Evolutionary conservation across 1,140 invertebrate genomes (phyloP), one percentile per base, ranked within the genome.

Genomic region (Melipona quadrifasciata): DNA sequence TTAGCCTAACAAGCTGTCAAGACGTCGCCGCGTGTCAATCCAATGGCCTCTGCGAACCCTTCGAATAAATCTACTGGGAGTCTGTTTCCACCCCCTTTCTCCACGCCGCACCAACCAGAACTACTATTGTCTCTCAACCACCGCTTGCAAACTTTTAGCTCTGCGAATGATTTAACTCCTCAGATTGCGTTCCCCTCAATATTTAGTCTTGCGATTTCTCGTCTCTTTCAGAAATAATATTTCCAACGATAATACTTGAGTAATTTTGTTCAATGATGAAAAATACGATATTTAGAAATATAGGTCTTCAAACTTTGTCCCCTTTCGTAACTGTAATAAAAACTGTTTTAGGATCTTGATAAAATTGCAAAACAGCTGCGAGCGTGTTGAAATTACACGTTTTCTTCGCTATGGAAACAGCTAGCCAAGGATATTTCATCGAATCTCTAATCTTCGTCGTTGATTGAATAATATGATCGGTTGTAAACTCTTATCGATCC

Each of bases 1-100:
- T 94, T 93, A 92, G 90, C 89, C 91, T 93, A 93, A 94, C 93
- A 93, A 93, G 92, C 93, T 94, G 93, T 94, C 93, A 94, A 94
- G 93, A 93, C 93, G 93, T 94, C 93, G 93, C 89, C 92, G 93
- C 93, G 91, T 92, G 93, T 93, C 93, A 94, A 90, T 90, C 83
- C 88, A 79, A 67, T 72, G 88, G 70, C 79, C 89, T 90, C 71
- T 76, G 55, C 82, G 84, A 90, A 87, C 90, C 82, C 84, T 84
- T n/a, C 85, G 84, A 86, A 89, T 87, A 83, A 87, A 87, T 85
- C 80, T 82, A 88, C 64, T 64, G 76, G 57, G 57, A 76, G 68
- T 71, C 39, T 57, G 51, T 27, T 61, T 55, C 72, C 31, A 68
- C 55, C 82, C 70, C 70, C 51, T 27, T 77, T 27, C 64, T 77